Evolutionary conservation across 2,113 vertebrate genomes (phyloP).

Genomic region (Struthio camelus): DNA sequence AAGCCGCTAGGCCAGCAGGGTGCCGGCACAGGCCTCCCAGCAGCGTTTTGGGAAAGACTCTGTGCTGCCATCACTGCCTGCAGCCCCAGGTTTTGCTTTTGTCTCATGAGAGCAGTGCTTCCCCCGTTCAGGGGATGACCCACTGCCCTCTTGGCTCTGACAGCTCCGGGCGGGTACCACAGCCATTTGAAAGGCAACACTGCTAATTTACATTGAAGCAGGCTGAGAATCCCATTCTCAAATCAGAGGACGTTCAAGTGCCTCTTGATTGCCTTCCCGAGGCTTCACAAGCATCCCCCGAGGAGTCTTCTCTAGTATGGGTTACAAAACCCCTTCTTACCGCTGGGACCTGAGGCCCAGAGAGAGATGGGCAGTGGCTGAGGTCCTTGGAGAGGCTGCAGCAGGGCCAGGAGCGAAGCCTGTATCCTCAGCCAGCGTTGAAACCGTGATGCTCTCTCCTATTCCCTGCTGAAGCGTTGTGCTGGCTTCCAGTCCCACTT

Average conservation of each 20-base stretch:
- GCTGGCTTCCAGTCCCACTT: not conserved
- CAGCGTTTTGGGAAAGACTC: not conserved
- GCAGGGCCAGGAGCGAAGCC: not conserved
- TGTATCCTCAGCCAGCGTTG: not conserved
- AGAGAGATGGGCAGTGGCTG: not conserved
- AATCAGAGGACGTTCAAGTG: not conserved
- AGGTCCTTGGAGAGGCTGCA: not conserved
- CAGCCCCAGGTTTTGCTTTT: not conserved
- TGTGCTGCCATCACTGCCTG: accelerated
- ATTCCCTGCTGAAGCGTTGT: not conserved
- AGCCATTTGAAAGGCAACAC: not conserved
- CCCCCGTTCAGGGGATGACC: no score
- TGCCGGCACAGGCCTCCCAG: not conserved
- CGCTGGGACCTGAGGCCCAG: not conserved
- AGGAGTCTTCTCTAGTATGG: no score
- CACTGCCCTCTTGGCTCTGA: no score
- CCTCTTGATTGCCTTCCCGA: not conserved
- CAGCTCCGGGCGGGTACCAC: no score
- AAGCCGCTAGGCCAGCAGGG: not conserved
- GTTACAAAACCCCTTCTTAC: not conserved
- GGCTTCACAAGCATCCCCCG: no score
- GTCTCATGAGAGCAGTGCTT: no score
- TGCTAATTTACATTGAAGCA: not conserved
- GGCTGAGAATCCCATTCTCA: not conserved
- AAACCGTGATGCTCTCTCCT: no score